Conservation (phyloP, 2,797 vertebrate species). For the Molothrus aeneus region DNA sequence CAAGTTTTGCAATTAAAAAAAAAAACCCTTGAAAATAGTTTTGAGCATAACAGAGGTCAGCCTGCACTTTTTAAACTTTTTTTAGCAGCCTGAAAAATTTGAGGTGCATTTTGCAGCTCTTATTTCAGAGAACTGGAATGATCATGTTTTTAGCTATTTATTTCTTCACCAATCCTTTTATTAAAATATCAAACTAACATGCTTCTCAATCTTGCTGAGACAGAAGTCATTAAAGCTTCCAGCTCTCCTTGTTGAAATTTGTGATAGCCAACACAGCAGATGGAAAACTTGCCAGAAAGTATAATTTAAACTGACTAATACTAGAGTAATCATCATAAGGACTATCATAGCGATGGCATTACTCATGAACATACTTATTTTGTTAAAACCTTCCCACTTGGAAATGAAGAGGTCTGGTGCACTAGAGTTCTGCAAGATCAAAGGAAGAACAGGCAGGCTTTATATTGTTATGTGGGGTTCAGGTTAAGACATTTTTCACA, state of each 20-base stretch:
- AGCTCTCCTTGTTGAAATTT: neutral
- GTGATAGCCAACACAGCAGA: constrained; percentile 2
- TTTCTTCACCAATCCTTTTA: neutral
- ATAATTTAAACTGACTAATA: constrained; percentile 25
- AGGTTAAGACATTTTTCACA: neutral
- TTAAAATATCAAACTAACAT: neutral
- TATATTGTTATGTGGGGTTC: neutral
- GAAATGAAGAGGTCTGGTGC: neutral
- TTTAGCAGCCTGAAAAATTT: neutral
- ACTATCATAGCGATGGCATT: neutral
- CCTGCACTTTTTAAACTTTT: neutral
- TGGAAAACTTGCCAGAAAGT: constrained; percentile 11
- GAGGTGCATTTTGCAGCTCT: neutral
- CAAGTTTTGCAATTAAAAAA: neutral
- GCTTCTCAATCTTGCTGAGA: neutral
- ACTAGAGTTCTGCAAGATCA: neutral
- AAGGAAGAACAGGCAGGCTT: neutral
- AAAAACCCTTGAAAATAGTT: neutral
- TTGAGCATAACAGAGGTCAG: neutral
- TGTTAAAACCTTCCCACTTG: neutral
- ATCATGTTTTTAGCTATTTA: neutral
- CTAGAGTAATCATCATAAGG: neutral
- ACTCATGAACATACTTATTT: constrained; percentile 9
- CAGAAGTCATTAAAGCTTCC: neutral
- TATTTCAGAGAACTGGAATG: neutral